Evolutionary conservation across 2,113 vertebrate genomes (phyloP).

Genomic region (Podocnemis expansa): DNA sequence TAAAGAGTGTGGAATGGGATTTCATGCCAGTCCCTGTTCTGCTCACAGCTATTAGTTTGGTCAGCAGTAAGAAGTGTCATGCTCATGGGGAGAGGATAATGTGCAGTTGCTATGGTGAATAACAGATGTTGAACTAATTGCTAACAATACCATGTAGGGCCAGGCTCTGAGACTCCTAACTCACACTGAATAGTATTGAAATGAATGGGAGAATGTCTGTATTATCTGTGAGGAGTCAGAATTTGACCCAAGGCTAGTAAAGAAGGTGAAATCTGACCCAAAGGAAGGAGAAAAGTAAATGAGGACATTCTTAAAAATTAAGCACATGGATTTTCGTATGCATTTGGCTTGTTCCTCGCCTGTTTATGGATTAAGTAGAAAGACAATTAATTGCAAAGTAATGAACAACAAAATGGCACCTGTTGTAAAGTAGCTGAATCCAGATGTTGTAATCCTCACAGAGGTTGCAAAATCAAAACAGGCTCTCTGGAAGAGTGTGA

Average conservation of each 20-base stretch:
- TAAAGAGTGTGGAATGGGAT: not conserved
- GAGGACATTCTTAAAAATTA: not conserved
- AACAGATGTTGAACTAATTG: not conserved
- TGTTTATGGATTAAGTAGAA: not conserved
- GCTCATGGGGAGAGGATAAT: not conserved
- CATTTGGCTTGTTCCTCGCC: not conserved
- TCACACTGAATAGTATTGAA: not conserved
- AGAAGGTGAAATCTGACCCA: not conserved
- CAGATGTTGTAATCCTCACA: slow-evolving; percentile 14
- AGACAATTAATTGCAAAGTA: not conserved
- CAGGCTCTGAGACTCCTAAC: not conserved
- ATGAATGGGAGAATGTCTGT: not conserved
- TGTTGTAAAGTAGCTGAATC: not conserved
- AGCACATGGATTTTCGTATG: not conserved
- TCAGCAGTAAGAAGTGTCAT: not conserved
- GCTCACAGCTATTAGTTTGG: not conserved
- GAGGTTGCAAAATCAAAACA: not conserved
- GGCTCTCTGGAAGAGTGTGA: not conserved
- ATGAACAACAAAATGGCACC: not conserved
- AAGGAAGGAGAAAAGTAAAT: not conserved
- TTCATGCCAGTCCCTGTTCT: not conserved
- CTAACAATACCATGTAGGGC: not conserved
- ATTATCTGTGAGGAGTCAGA: not conserved
- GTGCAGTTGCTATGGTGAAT: not conserved
- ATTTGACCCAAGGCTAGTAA: not conserved